These are phyloP conservation scores for Tetrax tetrax DNA, from an alignment of 2,113 vertebrate genomes.

Conservation along the genomic window DNA sequence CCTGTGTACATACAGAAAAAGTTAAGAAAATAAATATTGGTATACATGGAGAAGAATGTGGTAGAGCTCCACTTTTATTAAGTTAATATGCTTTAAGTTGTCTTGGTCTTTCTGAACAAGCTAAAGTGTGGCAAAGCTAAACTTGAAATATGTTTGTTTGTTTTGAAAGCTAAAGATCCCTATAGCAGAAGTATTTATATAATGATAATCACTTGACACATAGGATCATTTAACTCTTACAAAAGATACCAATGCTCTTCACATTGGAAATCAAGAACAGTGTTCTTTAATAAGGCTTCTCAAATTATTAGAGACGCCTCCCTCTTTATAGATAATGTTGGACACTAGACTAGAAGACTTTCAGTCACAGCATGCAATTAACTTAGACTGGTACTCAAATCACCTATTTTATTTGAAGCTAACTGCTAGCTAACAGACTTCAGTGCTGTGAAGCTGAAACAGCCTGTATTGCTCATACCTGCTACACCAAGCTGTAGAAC, in stretches of 20 bases:
- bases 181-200: background rate
- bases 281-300: background rate
- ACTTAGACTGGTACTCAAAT: background rate
- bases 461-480: background rate
- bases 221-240: background rate
- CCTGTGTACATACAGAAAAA: constrained; percentile 66
- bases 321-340: background rate
- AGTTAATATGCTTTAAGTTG: background rate
- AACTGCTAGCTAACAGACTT: background rate
- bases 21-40: background rate
- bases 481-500: background rate
- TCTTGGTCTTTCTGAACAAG: background rate
- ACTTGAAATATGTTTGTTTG: background rate
- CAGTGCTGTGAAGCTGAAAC: background rate
- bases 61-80: background rate
- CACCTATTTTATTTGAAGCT: background rate
- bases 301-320: background rate
- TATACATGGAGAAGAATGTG: background rate
- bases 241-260: background rate
- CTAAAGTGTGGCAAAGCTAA: background rate
- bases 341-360: background rate
- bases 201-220: background rate
- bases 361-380: background rate
- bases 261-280: background rate
- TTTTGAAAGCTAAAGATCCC: background rate